A percentile compares a stretch with the other conserved stretches of the same genome.
Conservation (phyloP, 2,797 vertebrate genomes). For the Eupleurogrammus muticus region DNA sequence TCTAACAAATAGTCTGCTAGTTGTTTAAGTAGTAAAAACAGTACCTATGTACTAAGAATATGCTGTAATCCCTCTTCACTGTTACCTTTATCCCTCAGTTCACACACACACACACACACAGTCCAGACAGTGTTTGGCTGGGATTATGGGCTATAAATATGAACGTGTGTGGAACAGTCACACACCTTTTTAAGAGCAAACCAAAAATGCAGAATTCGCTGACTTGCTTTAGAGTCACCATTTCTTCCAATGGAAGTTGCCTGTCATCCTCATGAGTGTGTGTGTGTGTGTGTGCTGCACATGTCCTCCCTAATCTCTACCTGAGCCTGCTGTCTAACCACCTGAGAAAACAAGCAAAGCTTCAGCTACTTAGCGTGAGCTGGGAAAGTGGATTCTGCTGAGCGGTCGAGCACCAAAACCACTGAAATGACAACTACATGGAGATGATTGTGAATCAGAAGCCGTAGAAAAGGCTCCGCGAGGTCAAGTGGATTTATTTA, state of each 20-base stretch:
- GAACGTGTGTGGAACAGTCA: too few species aligned
- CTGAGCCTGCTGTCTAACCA: slow-evolving; percentile 56
- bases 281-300: slow-evolving; percentile 28
- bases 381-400: slow-evolving; percentile 76
- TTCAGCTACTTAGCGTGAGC: slow-evolving; percentile 77
- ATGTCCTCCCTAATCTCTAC: slow-evolving; percentile 69
- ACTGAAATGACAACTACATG: slow-evolving; percentile 1
- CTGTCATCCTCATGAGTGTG: slow-evolving; percentile 13
- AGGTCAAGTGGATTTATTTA: not conserved
- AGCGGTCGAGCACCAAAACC: slow-evolving; percentile 27
- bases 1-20: too few species aligned
- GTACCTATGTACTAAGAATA: slow-evolving; percentile 10
- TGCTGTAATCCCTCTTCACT: slow-evolving; percentile 45
- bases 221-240: not conserved
- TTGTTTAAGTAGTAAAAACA: not conserved
- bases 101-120: slow-evolving; percentile 6
- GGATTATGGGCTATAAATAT: slow-evolving; percentile 67
- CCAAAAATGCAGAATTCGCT: not conserved
- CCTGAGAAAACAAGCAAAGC: slow-evolving; percentile 75
- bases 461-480: not conserved
- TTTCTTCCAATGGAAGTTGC: not conserved
- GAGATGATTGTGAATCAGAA: slow-evolving; percentile 7
- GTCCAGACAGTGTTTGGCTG: slow-evolving; percentile 16
- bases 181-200: too few species aligned
- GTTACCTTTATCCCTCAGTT: slow-evolving; percentile 24